Percentiles rank a stretch among this genome's conserved stretches.
These are phyloP conservation scores for Caenorhabditis sulstoni DNA, from an alignment of 2,888 invertebrate species.

Conservation along the genomic window DNA sequence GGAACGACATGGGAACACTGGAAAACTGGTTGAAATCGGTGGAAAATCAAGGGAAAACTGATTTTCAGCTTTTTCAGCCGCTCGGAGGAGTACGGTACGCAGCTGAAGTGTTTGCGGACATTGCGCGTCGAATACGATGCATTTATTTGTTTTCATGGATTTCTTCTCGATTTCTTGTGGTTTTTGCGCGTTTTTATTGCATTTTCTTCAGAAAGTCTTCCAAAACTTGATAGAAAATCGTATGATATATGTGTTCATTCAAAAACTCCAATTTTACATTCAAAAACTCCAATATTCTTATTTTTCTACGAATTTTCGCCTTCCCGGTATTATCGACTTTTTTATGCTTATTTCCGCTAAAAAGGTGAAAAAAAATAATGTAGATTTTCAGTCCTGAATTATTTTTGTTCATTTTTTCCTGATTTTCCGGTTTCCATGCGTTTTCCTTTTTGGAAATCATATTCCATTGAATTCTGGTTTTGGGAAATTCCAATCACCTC, in stretches of 20 bases:
- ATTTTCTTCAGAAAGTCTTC: neutral
- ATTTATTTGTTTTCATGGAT: neutral
- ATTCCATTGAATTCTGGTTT: too few species aligned
- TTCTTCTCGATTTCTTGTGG: neutral
- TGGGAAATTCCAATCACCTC: too few species aligned
- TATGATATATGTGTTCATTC: neutral
- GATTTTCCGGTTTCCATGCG: too few species aligned
- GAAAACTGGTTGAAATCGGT: neutral
- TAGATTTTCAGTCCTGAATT: too few species aligned
- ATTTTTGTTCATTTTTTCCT: too few species aligned
- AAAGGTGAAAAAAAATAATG: too few species aligned
- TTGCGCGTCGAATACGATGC: neutral
- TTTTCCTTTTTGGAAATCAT: too few species aligned
- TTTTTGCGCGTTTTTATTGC: neutral
- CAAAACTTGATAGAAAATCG: neutral
- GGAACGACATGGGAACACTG: constrained; percentile 1
- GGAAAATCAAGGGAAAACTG: neutral
- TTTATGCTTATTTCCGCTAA: too few species aligned
- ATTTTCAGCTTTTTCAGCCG: neutral
- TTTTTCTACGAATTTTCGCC: neutral
- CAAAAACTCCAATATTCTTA: neutral
- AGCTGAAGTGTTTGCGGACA: constrained; percentile 17
- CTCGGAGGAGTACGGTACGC: constrained; percentile 12
- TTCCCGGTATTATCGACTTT: too few species aligned
- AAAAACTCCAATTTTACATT: neutral